phyloP scores from a whole-genome alignment of 2,797 vertebrate species.

The Orientallactaga sibirica region DNA sequence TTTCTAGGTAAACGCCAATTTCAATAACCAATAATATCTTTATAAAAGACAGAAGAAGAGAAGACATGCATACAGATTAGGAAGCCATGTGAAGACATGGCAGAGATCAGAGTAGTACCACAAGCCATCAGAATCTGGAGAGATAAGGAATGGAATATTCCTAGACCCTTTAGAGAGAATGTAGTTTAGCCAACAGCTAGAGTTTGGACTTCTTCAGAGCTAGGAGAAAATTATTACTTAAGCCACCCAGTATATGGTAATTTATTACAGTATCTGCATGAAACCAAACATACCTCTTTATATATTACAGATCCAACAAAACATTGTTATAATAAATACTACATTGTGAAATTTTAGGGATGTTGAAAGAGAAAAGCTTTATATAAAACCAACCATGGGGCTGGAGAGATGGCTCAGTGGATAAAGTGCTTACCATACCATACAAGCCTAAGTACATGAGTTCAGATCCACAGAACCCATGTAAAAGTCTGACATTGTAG shows the following conservation, averaged over 20 bases:
- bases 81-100: not conserved
- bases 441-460: no score
- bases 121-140: not conserved
- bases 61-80: not conserved
- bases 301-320: not conserved
- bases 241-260: not conserved
- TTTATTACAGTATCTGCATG: not conserved
- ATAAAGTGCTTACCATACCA: no score
- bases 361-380: not conserved
- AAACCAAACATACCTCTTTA: not conserved
- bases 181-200: not conserved
- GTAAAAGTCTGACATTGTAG: no score
- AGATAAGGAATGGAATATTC: not conserved
- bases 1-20: not conserved
- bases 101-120: not conserved
- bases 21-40: not conserved
- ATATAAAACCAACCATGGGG: no score
- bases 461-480: no score
- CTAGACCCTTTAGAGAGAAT: not conserved
- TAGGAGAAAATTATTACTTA: slow-evolving; percentile 1
- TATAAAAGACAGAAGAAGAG: not conserved
- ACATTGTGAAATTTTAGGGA: not conserved
- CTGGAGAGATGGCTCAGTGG: no score
- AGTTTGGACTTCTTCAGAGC: not conserved
- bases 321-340: not conserved